Percentiles rank a stretch among this genome's conserved stretches.
phyloP scores from a whole-genome alignment of 2,888 invertebrate species.

The Andrena fulva region DNA sequence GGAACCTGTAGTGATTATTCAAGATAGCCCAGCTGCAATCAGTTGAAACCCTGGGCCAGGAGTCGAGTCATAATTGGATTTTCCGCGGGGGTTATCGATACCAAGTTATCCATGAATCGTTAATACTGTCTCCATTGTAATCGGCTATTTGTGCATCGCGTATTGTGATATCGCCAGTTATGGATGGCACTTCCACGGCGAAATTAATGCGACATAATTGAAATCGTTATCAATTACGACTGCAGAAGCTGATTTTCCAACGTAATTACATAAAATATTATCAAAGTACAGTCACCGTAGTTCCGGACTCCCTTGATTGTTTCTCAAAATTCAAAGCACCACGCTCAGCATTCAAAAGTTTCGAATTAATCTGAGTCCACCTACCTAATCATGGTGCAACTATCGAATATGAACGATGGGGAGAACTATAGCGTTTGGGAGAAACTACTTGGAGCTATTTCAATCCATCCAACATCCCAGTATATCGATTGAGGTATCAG shows the following conservation, averaged over 20 bases:
- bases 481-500: slow-evolving; percentile 24
- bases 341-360: too few relatives aligned
- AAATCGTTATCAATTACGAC: slow-evolving; percentile 43
- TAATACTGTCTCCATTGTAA: slow-evolving; percentile 43
- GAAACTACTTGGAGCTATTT: slow-evolving; percentile 5
- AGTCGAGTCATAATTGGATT: slow-evolving; percentile 57
- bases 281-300: too few relatives aligned
- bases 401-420: neutral
- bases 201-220: slow-evolving; percentile 54
- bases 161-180: slow-evolving; percentile 44
- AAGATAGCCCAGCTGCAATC: neutral
- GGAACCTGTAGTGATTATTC: slow-evolving; percentile 4
- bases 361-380: too few relatives aligned
- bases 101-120: slow-evolving; percentile 42
- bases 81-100: slow-evolving; percentile 51
- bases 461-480: slow-evolving; percentile 31
- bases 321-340: too few relatives aligned
- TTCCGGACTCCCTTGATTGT: too few relatives aligned
- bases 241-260: neutral
- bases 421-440: neutral
- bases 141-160: slow-evolving; percentile 26
- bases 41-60: slow-evolving; percentile 18
- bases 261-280: neutral
- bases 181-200: slow-evolving; percentile 34
- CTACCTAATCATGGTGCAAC: too few relatives aligned